Base-by-base conservation (phyloP, 2,888 invertebrate species). In the Tridacna crocea region DNA sequence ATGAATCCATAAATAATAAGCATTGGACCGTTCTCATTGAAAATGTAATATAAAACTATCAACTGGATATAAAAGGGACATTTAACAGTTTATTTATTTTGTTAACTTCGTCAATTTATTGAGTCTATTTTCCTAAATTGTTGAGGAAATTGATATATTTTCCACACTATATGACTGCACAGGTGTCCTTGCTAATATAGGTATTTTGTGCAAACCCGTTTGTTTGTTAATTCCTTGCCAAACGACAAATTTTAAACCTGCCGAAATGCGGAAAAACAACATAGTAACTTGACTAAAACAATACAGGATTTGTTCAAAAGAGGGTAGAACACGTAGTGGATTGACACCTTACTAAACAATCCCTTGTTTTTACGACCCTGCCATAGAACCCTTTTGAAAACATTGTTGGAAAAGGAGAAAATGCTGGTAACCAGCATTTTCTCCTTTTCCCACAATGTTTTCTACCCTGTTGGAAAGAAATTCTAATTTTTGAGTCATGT, bases 1-100 rank as follows among this genome's bases (percentile, higher is more conserved):
- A 70, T 70, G 70, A 70, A 70, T 51, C 48, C 60, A 73, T 80
- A 77, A 80, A 80, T 80, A 80, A 73, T 74, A 77, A 74, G 36
- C 72, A 76, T 77, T 66, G 76, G 72, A 58, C 36, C 12, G 36
- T 27, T 76, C 63, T 72, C 65, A 19, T 47, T 75, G 65, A 76
- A 72, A 80, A 51, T 22, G 47, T 61, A 68, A 80, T 68, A 80
- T 75, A 72, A 70, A 80, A 75, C 75, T 72, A 80, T 80, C 63
- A 80, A 75, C 22, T 24, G 27, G 55, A 47, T 26, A 72, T 75
- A 80, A 75, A 79, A 65, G n/a, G 22, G 17, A 22, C 70, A 51
- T 70, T 70, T 70, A 51, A 70, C 70, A 51, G 24, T 70, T 70
- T 70, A 70, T 70, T 70, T 70, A 70, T 70, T 70, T 70, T 70